Percentiles rank a stretch among this genome's conserved stretches.
Evolutionary conservation across 2,888 invertebrate species (phyloP).

Genomic region (Dryocosmus kuriphilus): DNA sequence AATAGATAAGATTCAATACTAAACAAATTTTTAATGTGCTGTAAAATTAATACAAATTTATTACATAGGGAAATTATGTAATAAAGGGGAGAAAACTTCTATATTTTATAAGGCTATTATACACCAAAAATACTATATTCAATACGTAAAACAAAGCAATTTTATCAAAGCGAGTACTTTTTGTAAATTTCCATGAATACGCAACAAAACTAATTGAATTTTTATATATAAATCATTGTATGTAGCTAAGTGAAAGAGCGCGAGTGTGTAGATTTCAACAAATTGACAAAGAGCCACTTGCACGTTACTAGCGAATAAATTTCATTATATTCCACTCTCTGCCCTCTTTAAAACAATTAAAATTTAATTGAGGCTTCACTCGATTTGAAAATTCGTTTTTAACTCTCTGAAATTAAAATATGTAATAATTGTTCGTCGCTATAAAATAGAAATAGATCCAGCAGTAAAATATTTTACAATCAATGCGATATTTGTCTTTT

Average conservation of each 20-base stretch:
- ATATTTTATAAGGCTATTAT: background rate
- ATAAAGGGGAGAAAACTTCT: background rate
- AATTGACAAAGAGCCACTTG: conserved; percentile 2
- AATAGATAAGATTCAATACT: background rate
- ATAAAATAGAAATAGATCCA: too few relatives aligned
- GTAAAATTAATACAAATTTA: background rate
- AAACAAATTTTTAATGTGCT: background rate
- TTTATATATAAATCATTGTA: background rate
- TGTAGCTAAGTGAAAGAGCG: background rate
- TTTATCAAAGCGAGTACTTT: background rate
- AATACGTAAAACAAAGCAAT: too few relatives aligned
- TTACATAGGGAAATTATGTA: background rate
- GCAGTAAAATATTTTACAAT: too few relatives aligned
- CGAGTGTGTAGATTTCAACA: background rate
- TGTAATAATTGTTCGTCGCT: too few relatives aligned
- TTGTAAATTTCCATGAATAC: background rate
- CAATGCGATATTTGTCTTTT: too few relatives aligned
- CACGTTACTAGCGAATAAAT: background rate
- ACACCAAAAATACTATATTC: too few relatives aligned
- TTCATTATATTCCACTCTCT: background rate
- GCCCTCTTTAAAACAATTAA: background rate
- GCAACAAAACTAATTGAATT: background rate
- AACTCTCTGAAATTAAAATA: too few relatives aligned
- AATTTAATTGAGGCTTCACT: background rate
- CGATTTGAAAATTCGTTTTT: background rate